Percentiles rank a stretch among this genome's conserved stretches.
phyloP scores from a whole-genome alignment of 2,797 vertebrate genomes.

The Enteromius afrohamiltoni region DNA sequence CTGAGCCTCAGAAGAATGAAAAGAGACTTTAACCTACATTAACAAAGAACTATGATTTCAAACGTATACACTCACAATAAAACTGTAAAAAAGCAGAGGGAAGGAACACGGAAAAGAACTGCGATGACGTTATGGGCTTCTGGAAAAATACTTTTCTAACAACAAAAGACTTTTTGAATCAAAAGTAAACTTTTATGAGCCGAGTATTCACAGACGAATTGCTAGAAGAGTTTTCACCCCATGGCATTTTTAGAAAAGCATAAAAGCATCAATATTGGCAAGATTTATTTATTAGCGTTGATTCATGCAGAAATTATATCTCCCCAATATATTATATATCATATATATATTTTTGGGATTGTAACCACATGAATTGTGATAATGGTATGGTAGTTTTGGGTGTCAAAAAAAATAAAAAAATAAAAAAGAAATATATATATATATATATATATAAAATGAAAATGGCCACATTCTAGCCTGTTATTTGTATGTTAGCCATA shows the following conservation, averaged over 20 bases:
- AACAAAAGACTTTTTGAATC: neutral
- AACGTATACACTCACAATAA: conserved; percentile 12
- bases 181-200: neutral
- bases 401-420: neutral
- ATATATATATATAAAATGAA: no score
- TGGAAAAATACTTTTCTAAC: neutral
- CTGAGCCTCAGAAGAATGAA: conserved; percentile 25
- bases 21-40: conserved; percentile 32
- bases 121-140: neutral
- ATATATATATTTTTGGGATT: neutral
- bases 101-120: neutral
- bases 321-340: no score
- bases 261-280: neutral
- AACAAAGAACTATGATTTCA: conserved; percentile 31
- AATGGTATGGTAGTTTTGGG: neutral
- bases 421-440: neutral
- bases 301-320: neutral
- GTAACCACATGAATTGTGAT: neutral
- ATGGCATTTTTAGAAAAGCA: neutral
- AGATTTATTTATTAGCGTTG: neutral
- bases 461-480: neutral
- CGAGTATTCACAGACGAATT: neutral
- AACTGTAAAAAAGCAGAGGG: neutral
- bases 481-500: neutral
- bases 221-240: neutral